These are phyloP conservation scores for Helicoverpa assulta DNA, from an alignment of 2,888 invertebrate species.

Conservation along the genomic window DNA sequence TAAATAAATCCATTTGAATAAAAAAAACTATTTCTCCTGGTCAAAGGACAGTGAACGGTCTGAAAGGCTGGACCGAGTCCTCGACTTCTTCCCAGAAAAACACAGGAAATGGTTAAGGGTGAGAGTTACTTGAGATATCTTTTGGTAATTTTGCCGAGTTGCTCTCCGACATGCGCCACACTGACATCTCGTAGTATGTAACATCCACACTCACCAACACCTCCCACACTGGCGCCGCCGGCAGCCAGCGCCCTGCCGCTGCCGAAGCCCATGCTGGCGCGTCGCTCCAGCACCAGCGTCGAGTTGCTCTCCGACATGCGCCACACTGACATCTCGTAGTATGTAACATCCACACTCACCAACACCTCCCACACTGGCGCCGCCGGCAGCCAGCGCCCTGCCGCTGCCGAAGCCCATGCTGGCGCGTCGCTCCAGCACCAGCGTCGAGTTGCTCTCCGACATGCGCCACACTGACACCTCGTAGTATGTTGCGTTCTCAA, in stretches of 20 bases:
- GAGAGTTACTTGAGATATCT: too few relatives aligned
- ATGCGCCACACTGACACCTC: conserved; percentile 86
- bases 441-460: conserved; percentile 82
- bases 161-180: conserved; percentile 83
- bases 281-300: conserved; percentile 79
- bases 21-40: too few relatives aligned
- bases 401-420: conserved; percentile 83
- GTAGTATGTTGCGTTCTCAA: conserved; percentile 87
- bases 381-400: conserved; percentile 76
- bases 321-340: conserved; percentile 87
- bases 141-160: too few relatives aligned
- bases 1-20: too few relatives aligned
- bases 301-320: conserved; percentile 76
- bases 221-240: conserved; percentile 60
- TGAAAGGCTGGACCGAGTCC: too few relatives aligned
- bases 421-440: conserved; percentile 79
- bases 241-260: conserved; percentile 78
- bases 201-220: conserved; percentile 60
- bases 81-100: too few relatives aligned
- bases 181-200: conserved; percentile 84
- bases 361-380: conserved; percentile 56
- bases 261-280: conserved; percentile 82
- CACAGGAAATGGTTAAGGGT: too few relatives aligned
- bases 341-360: conserved; percentile 65
- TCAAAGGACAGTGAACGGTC: too few relatives aligned